Percentiles rank a stretch among this genome's conserved stretches.
Evolutionary conservation across 2,888 invertebrate species (phyloP).

Genomic region (Syritta pipiens): DNA sequence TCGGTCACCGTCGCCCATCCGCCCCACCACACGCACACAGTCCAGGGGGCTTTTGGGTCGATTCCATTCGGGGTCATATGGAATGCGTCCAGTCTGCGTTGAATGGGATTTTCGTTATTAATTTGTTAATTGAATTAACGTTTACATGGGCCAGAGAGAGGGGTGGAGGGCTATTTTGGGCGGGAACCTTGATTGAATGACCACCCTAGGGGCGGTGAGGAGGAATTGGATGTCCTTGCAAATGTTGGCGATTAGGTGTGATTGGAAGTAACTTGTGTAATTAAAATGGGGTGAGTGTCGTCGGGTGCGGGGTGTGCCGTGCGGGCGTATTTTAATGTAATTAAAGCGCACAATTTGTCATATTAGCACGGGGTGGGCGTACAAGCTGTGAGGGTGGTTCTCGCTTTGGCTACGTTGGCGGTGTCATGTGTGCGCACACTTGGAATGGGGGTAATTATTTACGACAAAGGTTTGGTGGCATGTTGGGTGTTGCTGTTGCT

Average conservation of each 20-base stretch:
- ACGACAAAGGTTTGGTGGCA: constrained; percentile 4
- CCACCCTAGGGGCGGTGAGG: not conserved
- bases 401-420: not conserved
- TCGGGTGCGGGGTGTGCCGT: constrained; percentile 4
- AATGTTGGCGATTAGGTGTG: constrained; percentile 64
- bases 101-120: constrained; percentile 65
- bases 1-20: constrained; percentile 9
- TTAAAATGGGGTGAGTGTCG: constrained; percentile 52
- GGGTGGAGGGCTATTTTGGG: constrained; percentile 2
- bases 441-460: constrained; percentile 11
- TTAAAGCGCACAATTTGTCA: constrained; percentile 63
- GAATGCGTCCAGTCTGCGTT: constrained; percentile 45
- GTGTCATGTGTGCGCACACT: not conserved
- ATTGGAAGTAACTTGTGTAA: constrained; percentile 63
- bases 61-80: constrained; percentile 24
- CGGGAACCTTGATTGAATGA: constrained; percentile 42
- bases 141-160: constrained; percentile 19
- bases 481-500: no score
- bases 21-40: constrained; percentile 44
- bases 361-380: constrained; percentile 11
- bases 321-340: constrained; percentile 56
- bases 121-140: constrained; percentile 69
- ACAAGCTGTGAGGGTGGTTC: not conserved
- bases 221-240: constrained; percentile 50
- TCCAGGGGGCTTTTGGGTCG: constrained; percentile 27